Base-by-base conservation (phyloP, 1,140 invertebrate species). In the Phymastichus coffea region DNA sequence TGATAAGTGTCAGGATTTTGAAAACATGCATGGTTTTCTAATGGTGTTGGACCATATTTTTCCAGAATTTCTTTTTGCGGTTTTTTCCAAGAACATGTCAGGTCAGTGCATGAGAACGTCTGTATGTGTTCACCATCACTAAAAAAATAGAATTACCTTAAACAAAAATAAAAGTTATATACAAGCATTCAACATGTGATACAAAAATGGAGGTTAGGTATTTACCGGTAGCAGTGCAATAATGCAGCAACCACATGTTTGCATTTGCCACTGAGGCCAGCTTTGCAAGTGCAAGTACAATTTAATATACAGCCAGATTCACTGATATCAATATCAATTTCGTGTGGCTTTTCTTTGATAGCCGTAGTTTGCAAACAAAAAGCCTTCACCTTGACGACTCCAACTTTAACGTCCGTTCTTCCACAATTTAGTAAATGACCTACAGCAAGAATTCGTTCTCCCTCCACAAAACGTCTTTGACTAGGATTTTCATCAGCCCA, bases 91-190 rank as follows among this genome's bases (percentile, higher is more conserved):
- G 17, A 26, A 48, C 55, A 58, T 33, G 43, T 57, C 12, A 44
- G 53, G 19, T 63, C 61, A 15, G 61, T 63, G 44, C 40, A 53
- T 1, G 54, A 57, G 22, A 57, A 25, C 26, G 19, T 10, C 15
- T 26, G 38, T 14, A 62, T n/a, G 2, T 41, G 3, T 25, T 46
- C 38, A 49, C 41, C 48, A 14, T 46, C 15, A 37, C 41, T 62
- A 15, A 19, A 51, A 35, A 40, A 38, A 37, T 37, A 52, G 23
- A 2, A 37, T 37, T 19, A 53, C 26, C 43, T 9, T 41, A 22
- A 19, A 28, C 4, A 17, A 4, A 43, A 14, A 43, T 43, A 52
- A 38, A 17, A 12, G 4, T 28, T 3, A 28, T 47, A 47, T 17
- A 48, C 17, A 52, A n/a, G n/a, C n/a, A n/a, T n/a, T n/a, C n/a